Evolutionary conservation across 2,797 vertebrate genomes (phyloP).

Genomic region (Acomys russatus): DNA sequence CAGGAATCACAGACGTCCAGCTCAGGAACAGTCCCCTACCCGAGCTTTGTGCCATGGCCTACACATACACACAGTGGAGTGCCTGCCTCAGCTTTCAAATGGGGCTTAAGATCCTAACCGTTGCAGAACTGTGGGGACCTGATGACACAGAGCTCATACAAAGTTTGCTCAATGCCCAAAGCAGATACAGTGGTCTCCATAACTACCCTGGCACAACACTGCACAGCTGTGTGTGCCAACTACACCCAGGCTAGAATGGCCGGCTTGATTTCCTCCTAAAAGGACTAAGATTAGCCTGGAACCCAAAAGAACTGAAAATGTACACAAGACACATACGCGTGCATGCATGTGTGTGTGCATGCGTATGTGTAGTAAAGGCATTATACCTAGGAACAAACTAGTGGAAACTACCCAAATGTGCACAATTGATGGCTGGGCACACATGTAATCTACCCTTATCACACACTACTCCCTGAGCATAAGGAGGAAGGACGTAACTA

Average conservation of each 20-base stretch:
- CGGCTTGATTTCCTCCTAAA: neutral
- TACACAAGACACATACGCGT: too few relatives aligned
- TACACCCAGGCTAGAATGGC: neutral
- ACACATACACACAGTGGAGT: neutral
- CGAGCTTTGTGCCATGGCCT: neutral
- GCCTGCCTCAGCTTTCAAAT: neutral
- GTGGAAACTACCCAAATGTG: neutral
- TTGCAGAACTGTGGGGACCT: neutral
- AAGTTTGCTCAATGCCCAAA: neutral
- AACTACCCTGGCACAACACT: neutral
- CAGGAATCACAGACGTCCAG: neutral
- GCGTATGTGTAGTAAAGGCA: too few relatives aligned
- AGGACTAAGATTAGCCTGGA: neutral
- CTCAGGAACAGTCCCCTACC: neutral
- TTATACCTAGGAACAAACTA: neutral
- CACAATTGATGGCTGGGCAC: neutral
- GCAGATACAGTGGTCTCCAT: neutral
- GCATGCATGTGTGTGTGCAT: too few relatives aligned
- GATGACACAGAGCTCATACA: neutral
- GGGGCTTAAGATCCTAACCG: too few relatives aligned
- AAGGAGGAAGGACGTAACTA: neutral
- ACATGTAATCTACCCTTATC: neutral
- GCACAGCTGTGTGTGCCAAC: neutral
- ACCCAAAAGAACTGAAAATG: neutral
- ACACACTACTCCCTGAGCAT: neutral